Conservation (phyloP, 2,797 vertebrate species). For the Dryobates pubescens region DNA sequence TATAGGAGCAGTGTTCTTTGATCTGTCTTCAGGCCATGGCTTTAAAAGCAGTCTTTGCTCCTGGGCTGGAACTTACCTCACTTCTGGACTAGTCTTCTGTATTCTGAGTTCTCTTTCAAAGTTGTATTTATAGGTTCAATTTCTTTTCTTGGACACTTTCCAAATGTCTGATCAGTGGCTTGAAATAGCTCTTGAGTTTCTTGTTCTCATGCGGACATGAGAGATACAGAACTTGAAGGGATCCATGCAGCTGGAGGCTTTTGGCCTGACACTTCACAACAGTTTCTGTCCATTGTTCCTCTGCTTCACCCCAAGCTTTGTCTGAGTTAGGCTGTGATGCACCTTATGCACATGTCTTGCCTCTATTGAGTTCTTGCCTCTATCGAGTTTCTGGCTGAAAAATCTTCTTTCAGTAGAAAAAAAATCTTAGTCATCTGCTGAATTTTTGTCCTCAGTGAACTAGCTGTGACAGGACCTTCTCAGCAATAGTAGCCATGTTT, state of each 20-base stretch:
- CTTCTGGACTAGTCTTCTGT: neutral
- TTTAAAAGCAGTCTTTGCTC: neutral
- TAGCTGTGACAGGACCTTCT: neutral
- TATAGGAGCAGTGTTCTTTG: neutral
- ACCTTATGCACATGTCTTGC: neutral
- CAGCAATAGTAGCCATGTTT: neutral
- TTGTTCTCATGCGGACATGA: neutral
- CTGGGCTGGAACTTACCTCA: accelerated
- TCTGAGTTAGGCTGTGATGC: neutral
- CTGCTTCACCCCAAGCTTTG: neutral
- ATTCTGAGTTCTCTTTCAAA: neutral
- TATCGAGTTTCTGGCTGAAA: neutral
- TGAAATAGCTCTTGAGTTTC: slow-evolving; percentile 6
- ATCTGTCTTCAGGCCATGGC: accelerated
- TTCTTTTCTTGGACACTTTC: neutral
- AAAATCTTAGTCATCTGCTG: neutral
- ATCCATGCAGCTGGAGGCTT: neutral
- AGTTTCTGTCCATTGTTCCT: neutral
- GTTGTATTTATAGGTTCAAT: neutral
- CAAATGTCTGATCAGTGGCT: neutral
- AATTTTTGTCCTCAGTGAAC: neutral
- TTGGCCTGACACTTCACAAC: neutral
- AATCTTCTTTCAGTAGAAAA: neutral
- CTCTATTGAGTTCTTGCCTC: neutral
- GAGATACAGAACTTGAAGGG: neutral